Evolutionary conservation across 2,113 vertebrate genomes (phyloP), one percentile per base, ranked within the genome.

Genomic region (Aythya baeri): DNA sequence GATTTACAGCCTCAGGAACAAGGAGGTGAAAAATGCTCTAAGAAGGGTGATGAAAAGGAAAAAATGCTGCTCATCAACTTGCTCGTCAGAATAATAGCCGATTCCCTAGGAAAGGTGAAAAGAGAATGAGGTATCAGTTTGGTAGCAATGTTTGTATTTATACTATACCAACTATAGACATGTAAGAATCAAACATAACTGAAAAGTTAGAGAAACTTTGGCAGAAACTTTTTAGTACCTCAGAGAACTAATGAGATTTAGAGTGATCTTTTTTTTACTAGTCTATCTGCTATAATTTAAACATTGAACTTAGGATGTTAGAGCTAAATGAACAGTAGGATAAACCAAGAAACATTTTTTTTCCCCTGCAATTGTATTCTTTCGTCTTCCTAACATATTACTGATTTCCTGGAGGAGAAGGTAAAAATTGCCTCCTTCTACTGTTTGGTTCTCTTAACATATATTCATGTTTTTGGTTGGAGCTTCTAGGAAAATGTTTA

Each of bases 1-100:
- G 18, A 96, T 96, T 36, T 97, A 97, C 10, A 97, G 93, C 21
- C 59, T 97, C 38, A 95, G 94, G 49, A 97, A 97, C 31, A 50
- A 63, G 23, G 96, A 95, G 41, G 91, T 97, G 27, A 96, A 96
- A 17, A 84, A 83, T 50, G 94, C 91, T 8, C 23, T 94, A 36
- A 36, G 38, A 73, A 92, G 76, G 58, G 2, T 93, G 11, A 34
- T 46, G 17, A 8, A 32, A 74, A 68, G 46, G 86, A 34, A 41
- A 58, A 74, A 74, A 43, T 38, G 17, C 50, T 72, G 50, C 22
- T 27, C 17, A 27, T 54, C 27, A 29, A 17, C 34, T 54, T 21
- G 34, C 52, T 22, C 38, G 7, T 54, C 49, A 54, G 34, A 18
- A 72, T 38, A 66, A 44, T 66, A 38, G 27, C 27, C 34, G 54